Base-by-base conservation (phyloP, 1,140 invertebrate species). In the Megalopta genalis region DNA sequence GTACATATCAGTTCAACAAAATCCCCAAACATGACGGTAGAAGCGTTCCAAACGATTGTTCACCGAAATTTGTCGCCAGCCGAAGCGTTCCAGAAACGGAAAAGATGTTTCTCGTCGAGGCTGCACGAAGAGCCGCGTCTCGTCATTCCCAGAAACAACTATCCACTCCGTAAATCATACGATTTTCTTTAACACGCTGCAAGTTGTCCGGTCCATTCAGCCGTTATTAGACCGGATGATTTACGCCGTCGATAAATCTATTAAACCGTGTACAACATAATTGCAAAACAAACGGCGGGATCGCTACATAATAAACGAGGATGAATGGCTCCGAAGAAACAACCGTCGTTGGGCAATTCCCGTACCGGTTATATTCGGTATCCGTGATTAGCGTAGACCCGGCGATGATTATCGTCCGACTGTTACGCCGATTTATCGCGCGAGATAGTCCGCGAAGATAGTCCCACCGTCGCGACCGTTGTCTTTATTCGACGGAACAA, bases 371-470 rank as follows among this genome's bases (percentile, higher is more conserved):
- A 9, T 25, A 37, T 21, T n/a, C 32, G 32, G 32, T 63, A 54
- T 52, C 52, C 75, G 52, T 37, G 21, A 62, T 68, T 49, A 76
- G 4, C 57, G 14, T 32, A 49, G 57, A 76, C 54, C 54, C 27
- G 54, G 14, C 73, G 73, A 67, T 63, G 32, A 64, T 52, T 32
- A 71, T 71, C 67, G 32, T 59, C 25, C 49, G 54, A 14, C 25
- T 64, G 32, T 39, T 77, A 23, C 42, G 49, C 37, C 54, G 54
- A 67, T 49, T 76, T 67, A 60, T 60, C 73, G 12, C 18, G 23
- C 12, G 46, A 71, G 60, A 72, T 72, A 16, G 16, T 32, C n/a
- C 9, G 2, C 37, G 23, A 9, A n/a, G 6, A 10, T 10, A 16
- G 57, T 27, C 32, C 4, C 32, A 4, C 32, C 32, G 32, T 32